Base-by-base conservation (phyloP, 64 coral and sea anemone genomes). In the Porites lutea region DNA sequence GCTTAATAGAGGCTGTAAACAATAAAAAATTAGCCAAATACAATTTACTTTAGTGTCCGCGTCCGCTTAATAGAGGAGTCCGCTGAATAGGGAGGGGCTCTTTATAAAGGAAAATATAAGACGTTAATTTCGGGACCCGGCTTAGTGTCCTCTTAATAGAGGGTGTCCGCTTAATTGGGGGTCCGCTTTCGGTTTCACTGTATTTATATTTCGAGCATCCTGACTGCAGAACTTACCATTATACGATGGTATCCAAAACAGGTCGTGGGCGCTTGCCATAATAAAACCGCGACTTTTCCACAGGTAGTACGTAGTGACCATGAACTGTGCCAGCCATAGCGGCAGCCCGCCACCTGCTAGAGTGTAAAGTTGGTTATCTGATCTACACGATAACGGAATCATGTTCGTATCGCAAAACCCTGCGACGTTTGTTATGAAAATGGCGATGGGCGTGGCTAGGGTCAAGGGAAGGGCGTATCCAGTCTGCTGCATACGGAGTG, bases 201-300 rank as follows among this genome's bases (percentile, higher is more conserved):
- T 37, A 37, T 37, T 37, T 37, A 37, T 37, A 37, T 37, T 37
- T 37, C 18, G 18, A 12, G 18, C 54, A 65, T 9, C 54, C 12
- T 9, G 54, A 1, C 7, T 7, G 5, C 7, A 57, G 12, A 57
- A 5, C 71, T 43, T 86, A 92, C 90, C 90, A 47, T 72, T 92
- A 59, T 87, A 92, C 3, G 82, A 86, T 14, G 91, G 91, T 20
- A 92, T 74, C 91, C 91, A 92, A 16, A 92, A 54, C 13, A 92
- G 61, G 27, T 92, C 71, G 16, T 53, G 45, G 8, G 91, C 91
- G 48, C 78, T 92, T 0, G 82, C 91, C 91, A 92, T 87, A 6
- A 92, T 79, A 46, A 68, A 65, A 19, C 91, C 91, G 3, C 52
- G 48, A 22, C 59, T 86, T 14, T 79, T 81, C 91, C 91, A 92